A percentile compares a stretch with the other conserved stretches of the same genome.
Conservation (phyloP, 2,797 vertebrate species). For the Xenops minutus region DNA sequence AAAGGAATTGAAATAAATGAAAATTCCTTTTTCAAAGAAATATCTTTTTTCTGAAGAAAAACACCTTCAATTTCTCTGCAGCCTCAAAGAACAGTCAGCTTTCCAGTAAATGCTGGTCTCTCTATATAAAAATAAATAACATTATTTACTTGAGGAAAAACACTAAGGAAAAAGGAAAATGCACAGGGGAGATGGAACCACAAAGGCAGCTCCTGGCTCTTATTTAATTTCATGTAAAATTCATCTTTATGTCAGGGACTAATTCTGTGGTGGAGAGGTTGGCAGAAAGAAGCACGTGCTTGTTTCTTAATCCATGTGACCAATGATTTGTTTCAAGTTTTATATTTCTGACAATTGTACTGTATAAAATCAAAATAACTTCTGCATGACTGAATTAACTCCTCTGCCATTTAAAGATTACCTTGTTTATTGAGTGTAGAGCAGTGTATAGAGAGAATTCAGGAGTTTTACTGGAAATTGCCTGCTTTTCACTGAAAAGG, state of each 20-base stretch:
- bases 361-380: background rate
- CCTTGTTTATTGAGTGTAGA: background rate
- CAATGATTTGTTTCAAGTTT: background rate
- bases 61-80: background rate
- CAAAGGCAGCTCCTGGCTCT: background rate
- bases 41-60: background rate
- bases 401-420: slow-evolving; percentile 22
- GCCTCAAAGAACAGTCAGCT: background rate
- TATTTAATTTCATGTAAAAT: background rate
- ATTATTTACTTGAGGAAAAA: background rate
- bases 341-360: background rate
- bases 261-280: background rate
- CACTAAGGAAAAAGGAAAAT: background rate
- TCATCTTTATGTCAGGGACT: background rate
- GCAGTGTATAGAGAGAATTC: background rate
- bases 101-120: background rate
- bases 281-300: background rate
- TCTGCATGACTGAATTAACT: background rate
- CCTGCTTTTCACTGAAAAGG: background rate
- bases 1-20: background rate
- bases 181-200: background rate
- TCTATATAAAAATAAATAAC: background rate
- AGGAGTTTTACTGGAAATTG: background rate
- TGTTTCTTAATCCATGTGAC: background rate
- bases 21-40: background rate